Evolutionary conservation across 2,888 invertebrate genomes (phyloP), one percentile per base, ranked within the genome.

Genomic region (Gerris lacustris): DNA sequence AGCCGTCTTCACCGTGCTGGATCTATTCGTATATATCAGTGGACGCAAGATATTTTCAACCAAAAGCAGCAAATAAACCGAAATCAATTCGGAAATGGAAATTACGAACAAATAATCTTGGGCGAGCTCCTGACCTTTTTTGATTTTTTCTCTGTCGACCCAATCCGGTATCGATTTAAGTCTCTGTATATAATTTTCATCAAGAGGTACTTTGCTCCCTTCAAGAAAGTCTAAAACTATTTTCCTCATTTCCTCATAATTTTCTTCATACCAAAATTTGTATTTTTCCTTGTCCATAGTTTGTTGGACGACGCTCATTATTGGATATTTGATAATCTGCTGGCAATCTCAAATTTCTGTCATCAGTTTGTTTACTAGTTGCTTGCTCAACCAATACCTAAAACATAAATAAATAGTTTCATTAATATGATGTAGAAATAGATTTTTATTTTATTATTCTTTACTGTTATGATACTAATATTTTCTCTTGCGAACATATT

Each of bases 61-160:
- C 15, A 80, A 79, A 71, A 84, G 80, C 5, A 84, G 77, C 45
- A 77, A 73, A 6, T 81, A 77, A 11, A 84, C 77, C 0, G 82
- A 80, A 6, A 80, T 71, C 68, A 82, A 72, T 75, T 83, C 79
- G 0, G 80, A 78, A 62, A 79, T 78, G 6, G 76, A 74, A 5
- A 82, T 73, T 0, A 79, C 79, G 66, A 79, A 77, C 6, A 79
- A 73, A 74, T 83, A 76, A 43, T 81, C 78, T 47, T 74, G 74
- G 7, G 82, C 83, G 74, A 84, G 83, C 43, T 78, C 75, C 73
- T 82, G 82, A 2, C 84, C 84, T 7, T 80, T 77, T 43, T 78
- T 74, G 73, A 83, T 82, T 68, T 81, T 81, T 0, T 80, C 80
- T 70, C 78, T 75, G 74, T 83, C 81, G 45, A 82, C 74, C 82